These are phyloP conservation scores for Pantelozetes paolii DNA, from an alignment of 2,888 invertebrate species.

Conservation along the genomic window DNA sequence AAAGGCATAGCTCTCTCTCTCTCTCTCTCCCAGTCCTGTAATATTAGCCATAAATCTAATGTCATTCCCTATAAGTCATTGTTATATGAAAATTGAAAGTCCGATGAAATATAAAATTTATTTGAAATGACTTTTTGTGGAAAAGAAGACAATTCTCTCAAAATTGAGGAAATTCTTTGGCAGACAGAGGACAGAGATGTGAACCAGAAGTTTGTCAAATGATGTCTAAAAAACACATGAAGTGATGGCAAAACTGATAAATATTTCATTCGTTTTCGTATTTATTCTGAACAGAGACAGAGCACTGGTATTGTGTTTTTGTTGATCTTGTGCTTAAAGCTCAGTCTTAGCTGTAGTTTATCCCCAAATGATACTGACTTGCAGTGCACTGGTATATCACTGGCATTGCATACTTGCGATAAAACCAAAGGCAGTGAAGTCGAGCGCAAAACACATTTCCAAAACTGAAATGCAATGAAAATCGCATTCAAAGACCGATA, in stretches of 20 bases:
- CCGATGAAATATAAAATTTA: not conserved
- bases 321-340: conserved; percentile 8
- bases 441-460: conserved; percentile 30
- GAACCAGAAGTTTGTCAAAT: no score
- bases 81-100: conserved; percentile 17
- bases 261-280: conserved; percentile 20
- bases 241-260: conserved; percentile 24
- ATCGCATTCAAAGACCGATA: conserved; percentile 20
- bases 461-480: conserved; percentile 22
- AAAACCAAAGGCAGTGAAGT: conserved; percentile 30
- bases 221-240: conserved; percentile 22
- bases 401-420: conserved; percentile 25
- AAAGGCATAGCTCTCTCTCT: conserved; percentile 5
- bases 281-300: not conserved
- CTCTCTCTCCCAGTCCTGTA: conserved; percentile 7
- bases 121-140: conserved; percentile 9
- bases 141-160: not conserved
- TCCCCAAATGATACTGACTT: conserved; percentile 34
- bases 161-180: no score
- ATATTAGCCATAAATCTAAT: conserved; percentile 23
- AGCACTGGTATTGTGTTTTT: conserved; percentile 19
- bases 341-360: conserved; percentile 16
- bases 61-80: not conserved
- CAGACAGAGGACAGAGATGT: no score
- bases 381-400: not conserved